These are phyloP conservation scores for Ciconia stormi DNA, from an alignment of 2,113 vertebrate species.

Conservation along the genomic window DNA sequence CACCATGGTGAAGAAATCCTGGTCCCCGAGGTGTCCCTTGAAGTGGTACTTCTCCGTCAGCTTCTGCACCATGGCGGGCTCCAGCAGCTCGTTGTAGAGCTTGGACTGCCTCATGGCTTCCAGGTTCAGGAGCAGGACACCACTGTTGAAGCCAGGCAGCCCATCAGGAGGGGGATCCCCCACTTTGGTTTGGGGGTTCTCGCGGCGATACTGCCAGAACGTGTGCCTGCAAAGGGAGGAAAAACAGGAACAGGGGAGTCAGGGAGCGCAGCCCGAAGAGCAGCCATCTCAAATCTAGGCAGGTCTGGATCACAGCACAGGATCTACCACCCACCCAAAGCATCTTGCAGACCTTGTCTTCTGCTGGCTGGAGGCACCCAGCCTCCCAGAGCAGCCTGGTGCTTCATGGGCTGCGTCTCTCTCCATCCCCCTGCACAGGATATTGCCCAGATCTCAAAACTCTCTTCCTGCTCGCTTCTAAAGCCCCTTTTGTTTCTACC, in stretches of 20 bases:
- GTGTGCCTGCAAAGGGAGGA: constrained; percentile 83
- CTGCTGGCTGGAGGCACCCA: background rate
- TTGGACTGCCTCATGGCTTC: constrained; percentile 87
- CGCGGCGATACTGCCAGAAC: constrained; percentile 96
- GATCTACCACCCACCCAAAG: background rate
- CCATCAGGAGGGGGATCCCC: constrained; percentile 90
- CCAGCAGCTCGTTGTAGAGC: constrained; percentile 87
- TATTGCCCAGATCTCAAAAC: constrained; percentile 13
- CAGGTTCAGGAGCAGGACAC: constrained; percentile 91
- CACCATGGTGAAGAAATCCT: constrained; percentile 98
- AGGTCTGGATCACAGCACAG: background rate
- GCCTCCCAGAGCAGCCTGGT: background rate
- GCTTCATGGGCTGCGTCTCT: background rate
- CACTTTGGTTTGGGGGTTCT: constrained; percentile 87
- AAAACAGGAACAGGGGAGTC: background rate
- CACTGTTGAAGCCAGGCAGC: constrained; percentile 94
- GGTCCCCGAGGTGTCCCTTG: constrained; percentile 93
- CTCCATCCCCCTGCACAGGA: background rate
- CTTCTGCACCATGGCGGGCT: constrained; percentile 79
- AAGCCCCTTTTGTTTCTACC: constrained; percentile 17
- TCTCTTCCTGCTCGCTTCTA: background rate
- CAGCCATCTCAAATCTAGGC: background rate
- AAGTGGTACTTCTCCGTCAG: constrained; percentile 91
- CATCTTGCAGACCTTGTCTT: background rate
- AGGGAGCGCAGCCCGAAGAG: background rate